Percentiles rank a stretch among this genome's conserved stretches.
phyloP scores from a whole-genome alignment of 2,888 invertebrate genomes.

The Allophyes oxyacanthae region DNA sequence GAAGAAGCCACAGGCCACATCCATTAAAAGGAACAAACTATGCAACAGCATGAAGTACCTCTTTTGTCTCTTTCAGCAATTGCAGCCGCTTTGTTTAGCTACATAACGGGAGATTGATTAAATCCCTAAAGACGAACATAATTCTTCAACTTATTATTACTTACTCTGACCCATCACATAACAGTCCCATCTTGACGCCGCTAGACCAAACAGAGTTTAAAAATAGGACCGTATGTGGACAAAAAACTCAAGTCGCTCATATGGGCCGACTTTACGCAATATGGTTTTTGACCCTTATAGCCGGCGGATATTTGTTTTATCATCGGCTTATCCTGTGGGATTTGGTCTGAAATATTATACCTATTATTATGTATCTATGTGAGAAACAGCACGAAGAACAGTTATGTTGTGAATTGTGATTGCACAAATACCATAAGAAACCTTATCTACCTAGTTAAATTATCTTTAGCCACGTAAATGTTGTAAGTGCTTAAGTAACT shows the following conservation, averaged over 20 bases:
- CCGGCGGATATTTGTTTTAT: constrained; percentile 87
- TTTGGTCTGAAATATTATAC: constrained; percentile 65
- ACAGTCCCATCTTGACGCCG: constrained; percentile 49
- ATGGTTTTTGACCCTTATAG: constrained; percentile 87
- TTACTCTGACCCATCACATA: constrained; percentile 37
- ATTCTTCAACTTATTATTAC: constrained; percentile 28
- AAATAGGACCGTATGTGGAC: constrained; percentile 81
- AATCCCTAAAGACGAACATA: constrained; percentile 1
- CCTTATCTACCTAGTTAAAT: constrained; percentile 1
- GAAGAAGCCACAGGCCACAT: too few species aligned
- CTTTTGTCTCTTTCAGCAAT: too few species aligned
- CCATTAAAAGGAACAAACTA: too few species aligned
- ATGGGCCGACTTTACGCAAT: constrained; percentile 85
- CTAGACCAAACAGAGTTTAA: constrained; percentile 77
- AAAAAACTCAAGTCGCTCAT: constrained; percentile 81
- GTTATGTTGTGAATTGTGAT: constrained; percentile 2
- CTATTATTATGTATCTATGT: constrained; percentile 28
- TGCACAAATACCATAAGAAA: background rate
- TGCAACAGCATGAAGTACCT: too few species aligned
- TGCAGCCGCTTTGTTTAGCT: background rate
- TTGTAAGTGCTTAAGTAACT: background rate
- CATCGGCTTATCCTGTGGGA: constrained; percentile 79
- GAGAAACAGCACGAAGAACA: constrained; percentile 6
- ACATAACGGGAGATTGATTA: background rate
- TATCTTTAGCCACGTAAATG: background rate